Evolutionary conservation across 2,797 vertebrate species (phyloP).

Genomic region (Glossophaga mutica): DNA sequence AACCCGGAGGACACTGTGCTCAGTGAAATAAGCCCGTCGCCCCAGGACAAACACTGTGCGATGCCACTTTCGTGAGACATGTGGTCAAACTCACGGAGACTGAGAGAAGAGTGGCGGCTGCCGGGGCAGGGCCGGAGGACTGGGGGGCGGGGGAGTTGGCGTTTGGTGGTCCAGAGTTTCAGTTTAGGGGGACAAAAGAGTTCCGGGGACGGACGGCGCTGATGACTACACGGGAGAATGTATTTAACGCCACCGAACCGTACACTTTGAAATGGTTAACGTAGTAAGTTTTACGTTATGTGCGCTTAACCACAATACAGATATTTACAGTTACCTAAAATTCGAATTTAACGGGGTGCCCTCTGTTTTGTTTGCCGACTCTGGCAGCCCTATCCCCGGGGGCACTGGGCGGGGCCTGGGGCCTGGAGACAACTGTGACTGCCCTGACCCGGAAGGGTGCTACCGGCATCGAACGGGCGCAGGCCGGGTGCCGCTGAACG

Average conservation of each 20-base stretch:
- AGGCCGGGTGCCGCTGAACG: not conserved
- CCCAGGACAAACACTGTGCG: not conserved
- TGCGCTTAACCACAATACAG: not conserved
- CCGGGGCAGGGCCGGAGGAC: not conserved
- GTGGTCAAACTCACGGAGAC: too few species aligned
- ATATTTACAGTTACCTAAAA: not conserved
- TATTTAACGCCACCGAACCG: not conserved
- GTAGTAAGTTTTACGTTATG: too few species aligned
- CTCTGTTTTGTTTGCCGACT: not conserved
- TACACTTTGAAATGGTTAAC: not conserved
- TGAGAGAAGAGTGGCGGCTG: too few species aligned
- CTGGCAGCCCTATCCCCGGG: not conserved
- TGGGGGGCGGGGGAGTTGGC: too few species aligned
- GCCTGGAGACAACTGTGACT: not conserved
- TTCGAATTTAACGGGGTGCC: not conserved
- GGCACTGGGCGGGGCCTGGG: not conserved
- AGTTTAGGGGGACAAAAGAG: not conserved
- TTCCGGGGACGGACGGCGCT: not conserved
- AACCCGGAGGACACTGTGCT: not conserved
- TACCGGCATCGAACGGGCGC: not conserved
- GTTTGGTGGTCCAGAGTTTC: not conserved
- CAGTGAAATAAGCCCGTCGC: not conserved
- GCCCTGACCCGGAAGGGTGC: accelerated
- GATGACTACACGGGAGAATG: not conserved
- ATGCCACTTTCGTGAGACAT: not conserved